phyloP scores from a whole-genome alignment of 2,113 vertebrate species.

The Pterocles burchelli region DNA sequence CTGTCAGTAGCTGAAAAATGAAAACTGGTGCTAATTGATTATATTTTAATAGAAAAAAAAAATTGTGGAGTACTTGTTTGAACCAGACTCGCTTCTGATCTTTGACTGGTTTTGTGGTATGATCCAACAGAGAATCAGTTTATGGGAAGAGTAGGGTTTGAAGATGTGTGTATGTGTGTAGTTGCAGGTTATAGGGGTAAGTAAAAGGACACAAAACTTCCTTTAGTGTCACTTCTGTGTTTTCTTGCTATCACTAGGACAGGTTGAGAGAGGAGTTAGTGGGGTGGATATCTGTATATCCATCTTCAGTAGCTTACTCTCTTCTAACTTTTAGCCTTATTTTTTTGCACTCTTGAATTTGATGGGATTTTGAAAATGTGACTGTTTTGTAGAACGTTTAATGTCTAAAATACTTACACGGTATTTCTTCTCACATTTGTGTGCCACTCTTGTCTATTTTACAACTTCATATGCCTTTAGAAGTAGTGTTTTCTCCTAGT shows the following conservation, averaged over 20 bases:
- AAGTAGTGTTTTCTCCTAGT: not conserved
- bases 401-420: not conserved
- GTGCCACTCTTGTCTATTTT: not conserved
- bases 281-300: not conserved
- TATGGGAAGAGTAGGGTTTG: not conserved
- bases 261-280: not conserved
- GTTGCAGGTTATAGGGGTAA: not conserved
- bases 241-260: not conserved
- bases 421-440: not conserved
- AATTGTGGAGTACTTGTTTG: not conserved
- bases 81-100: not conserved
- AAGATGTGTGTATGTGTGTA: not conserved
- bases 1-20: not conserved
- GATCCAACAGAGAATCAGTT: not conserved
- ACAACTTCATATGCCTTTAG: not conserved
- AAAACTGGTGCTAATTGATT: not conserved
- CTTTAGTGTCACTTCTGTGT: not conserved
- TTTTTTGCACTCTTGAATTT: not conserved
- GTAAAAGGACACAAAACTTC: not conserved
- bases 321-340: not conserved
- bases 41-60: not conserved
- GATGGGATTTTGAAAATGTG: not conserved
- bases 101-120: not conserved
- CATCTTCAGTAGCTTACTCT: not conserved
- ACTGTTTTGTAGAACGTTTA: not conserved